phyloP scores from a whole-genome alignment of 2,797 vertebrate genomes.

The Sebastes minor region DNA sequence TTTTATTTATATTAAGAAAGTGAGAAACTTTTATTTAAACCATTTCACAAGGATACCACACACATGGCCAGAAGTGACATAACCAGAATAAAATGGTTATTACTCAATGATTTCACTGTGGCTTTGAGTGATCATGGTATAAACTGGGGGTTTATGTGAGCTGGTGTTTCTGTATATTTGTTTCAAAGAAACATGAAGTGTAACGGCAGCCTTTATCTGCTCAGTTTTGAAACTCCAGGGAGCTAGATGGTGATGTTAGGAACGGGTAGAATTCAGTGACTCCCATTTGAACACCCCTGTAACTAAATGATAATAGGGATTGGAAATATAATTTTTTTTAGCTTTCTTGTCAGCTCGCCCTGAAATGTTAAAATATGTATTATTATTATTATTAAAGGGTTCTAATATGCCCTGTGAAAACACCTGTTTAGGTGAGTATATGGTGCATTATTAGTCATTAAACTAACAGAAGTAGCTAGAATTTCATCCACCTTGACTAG shows the following conservation, averaged over 20 bases:
- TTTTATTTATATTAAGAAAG: conserved; percentile 2
- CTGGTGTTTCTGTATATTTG: background rate
- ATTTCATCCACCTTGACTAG: no score
- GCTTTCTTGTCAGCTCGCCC: no score
- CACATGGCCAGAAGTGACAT: background rate
- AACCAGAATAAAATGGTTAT: conserved; percentile 3
- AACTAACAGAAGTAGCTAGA: no score
- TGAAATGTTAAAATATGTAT: no score
- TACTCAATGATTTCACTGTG: background rate
- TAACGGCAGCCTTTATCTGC: background rate
- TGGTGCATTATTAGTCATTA: no score
- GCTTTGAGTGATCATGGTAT: background rate
- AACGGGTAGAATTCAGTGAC: no score
- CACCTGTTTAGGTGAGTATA: fast-evolving
- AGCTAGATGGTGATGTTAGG: no score
- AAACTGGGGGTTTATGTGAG: background rate
- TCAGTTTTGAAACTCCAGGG: background rate
- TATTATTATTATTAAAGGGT: no score
- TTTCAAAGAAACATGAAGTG: background rate
- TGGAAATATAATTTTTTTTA: no score
- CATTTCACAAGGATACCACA: background rate
- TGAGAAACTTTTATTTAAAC: background rate
- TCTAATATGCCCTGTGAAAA: no score
- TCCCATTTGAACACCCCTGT: fast-evolving
- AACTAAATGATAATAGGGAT: no score